Percentiles rank a stretch among this genome's conserved stretches.
Evolutionary conservation across 2,113 vertebrate species (phyloP).

Genomic region (Scophthalmus maximus): DNA sequence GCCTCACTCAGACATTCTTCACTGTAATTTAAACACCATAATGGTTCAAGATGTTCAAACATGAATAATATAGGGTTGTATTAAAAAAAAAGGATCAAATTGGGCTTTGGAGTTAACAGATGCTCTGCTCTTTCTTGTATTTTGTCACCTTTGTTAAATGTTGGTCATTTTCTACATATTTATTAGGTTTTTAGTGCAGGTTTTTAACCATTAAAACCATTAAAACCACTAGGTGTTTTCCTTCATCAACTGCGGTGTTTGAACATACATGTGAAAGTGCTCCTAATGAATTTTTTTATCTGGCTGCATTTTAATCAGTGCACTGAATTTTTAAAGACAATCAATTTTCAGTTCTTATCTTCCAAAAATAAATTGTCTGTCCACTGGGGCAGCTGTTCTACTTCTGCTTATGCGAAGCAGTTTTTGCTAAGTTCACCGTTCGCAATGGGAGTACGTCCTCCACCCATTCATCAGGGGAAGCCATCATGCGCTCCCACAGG

Average conservation of each 20-base stretch:
- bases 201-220: neutral
- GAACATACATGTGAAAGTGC: neutral
- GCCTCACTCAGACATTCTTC: no score
- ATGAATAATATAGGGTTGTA: no score
- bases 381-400: neutral
- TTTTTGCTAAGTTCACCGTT: slow-evolving; percentile 87
- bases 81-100: no score
- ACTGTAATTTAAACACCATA: no score
- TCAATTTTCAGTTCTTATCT: neutral
- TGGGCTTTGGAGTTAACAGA: no score
- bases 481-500: slow-evolving; percentile 93
- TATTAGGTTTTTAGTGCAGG: neutral
- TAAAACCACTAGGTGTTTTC: neutral
- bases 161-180: neutral
- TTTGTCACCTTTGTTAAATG: neutral
- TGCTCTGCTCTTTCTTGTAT: neutral
- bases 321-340: neutral
- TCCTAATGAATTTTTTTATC: no score
- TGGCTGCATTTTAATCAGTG: neutral
- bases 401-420: slow-evolving; percentile 81
- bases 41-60: no score
- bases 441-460: slow-evolving; percentile 89
- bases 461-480: slow-evolving; percentile 88
- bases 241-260: neutral
- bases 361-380: neutral